phyloP scores from a whole-genome alignment of 2,888 invertebrate genomes.

The Drosophila quinaria region DNA sequence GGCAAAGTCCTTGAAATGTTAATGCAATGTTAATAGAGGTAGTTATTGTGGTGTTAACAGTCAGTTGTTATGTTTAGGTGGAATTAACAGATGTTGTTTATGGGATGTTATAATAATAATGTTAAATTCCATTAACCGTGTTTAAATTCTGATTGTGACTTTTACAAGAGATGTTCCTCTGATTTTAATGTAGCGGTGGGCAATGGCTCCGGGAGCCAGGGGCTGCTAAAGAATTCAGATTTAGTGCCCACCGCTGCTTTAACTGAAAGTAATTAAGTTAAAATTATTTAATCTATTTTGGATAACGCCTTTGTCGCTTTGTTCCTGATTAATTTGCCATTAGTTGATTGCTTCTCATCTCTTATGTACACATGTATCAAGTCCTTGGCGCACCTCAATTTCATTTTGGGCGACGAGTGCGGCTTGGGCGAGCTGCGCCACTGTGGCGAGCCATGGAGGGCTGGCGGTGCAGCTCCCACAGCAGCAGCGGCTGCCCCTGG shows the following conservation, averaged over 20 bases:
- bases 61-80: too few species aligned
- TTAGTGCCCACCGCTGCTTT: too few species aligned
- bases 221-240: too few species aligned
- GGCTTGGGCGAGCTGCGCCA: slow-evolving; percentile 88
- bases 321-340: slow-evolving; percentile 8
- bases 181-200: too few species aligned
- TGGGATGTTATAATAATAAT: neutral
- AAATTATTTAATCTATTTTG: neutral
- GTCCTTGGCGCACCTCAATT: slow-evolving; percentile 90
- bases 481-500: slow-evolving; percentile 21
- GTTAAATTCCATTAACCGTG: neutral
- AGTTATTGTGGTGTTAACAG: slow-evolving; percentile 1
- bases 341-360: slow-evolving; percentile 49
- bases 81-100: neutral
- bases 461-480: slow-evolving; percentile 23
- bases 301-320: neutral
- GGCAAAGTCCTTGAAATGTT: slow-evolving; percentile 1
- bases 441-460: slow-evolving; percentile 87
- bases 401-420: slow-evolving; percentile 96
- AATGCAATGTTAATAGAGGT: neutral
- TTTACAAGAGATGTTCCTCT: neutral
- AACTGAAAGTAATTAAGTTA: neutral
- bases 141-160: neutral
- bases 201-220: too few species aligned
- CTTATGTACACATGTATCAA: slow-evolving; percentile 2